A percentile compares a stretch with the other conserved stretches of the same genome.
phyloP scores from a whole-genome alignment of 2,797 vertebrate genomes.

The Cheirogaleus major region DNA sequence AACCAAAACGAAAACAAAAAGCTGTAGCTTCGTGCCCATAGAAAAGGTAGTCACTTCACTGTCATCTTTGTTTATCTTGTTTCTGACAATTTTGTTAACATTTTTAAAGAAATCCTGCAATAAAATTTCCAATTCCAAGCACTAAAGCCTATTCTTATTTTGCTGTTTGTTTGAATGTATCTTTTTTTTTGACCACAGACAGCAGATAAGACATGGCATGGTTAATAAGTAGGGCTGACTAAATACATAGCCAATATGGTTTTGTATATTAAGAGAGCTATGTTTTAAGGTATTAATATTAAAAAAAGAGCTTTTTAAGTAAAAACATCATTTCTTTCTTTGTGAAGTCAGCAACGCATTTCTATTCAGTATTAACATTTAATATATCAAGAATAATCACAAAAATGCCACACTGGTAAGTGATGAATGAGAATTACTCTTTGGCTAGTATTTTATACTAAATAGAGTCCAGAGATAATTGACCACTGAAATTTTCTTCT shows the following conservation, averaged over 20 bases:
- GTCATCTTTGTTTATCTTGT: neutral
- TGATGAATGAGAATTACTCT: conserved; percentile 79
- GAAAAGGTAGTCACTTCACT: neutral
- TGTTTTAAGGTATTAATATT: conserved; percentile 66
- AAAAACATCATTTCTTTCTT: conserved; percentile 57
- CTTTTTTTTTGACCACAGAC: neutral
- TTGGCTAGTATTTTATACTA: conserved; percentile 76
- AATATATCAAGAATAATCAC: conserved; percentile 77
- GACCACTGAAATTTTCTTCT: conserved; percentile 82
- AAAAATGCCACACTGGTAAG: conserved; percentile 75
- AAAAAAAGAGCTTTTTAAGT: conserved; percentile 42
- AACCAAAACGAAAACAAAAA: neutral
- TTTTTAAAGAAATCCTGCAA: conserved; percentile 28
- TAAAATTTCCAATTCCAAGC: conserved; percentile 33
- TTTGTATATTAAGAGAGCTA: neutral
- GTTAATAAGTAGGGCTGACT: neutral
- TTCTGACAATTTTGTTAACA: conserved; percentile 23
- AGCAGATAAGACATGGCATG: neutral
- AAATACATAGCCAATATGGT: neutral
- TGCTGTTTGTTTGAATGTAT: neutral
- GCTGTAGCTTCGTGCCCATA: neutral
- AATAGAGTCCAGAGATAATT: conserved; percentile 83
- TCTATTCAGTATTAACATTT: conserved; percentile 81
- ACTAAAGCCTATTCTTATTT: neutral
- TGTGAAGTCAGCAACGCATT: conserved; percentile 74